These are phyloP conservation scores for Amyelois transitella DNA, from an alignment of 1,140 invertebrate species.

Conservation along the genomic window DNA sequence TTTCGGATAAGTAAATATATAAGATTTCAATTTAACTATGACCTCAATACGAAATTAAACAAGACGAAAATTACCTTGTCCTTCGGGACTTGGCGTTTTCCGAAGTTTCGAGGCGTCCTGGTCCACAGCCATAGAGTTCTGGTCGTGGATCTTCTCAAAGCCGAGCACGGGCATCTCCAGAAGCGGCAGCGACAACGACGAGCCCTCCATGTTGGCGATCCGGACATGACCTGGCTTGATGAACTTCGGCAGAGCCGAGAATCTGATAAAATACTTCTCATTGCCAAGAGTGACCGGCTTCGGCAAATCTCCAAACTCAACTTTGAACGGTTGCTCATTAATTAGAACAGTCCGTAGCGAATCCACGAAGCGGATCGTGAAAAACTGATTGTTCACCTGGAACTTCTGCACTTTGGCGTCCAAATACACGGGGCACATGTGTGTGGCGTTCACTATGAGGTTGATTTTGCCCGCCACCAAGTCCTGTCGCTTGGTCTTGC, in stretches of 20 bases:
- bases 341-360: constrained; percentile 84
- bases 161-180: constrained; percentile 1
- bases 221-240: constrained; percentile 80
- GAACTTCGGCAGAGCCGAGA: constrained; percentile 84
- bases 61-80: constrained; percentile 43
- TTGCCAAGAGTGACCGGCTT: constrained; percentile 88
- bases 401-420: constrained; percentile 90
- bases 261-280: constrained; percentile 87
- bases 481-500: constrained; percentile 81
- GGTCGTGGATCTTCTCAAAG: constrained; percentile 13
- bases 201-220: constrained; percentile 81
- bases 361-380: constrained; percentile 87
- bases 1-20: no score
- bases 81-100: constrained; percentile 55
- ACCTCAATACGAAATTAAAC: neutral
- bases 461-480: constrained; percentile 88
- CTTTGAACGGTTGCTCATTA: constrained; percentile 87
- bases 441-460: constrained; percentile 86
- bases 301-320: constrained; percentile 94
- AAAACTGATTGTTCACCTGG: constrained; percentile 82
- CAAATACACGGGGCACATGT: constrained; percentile 87
- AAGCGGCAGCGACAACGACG: constrained; percentile 10
- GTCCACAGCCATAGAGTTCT: constrained; percentile 31
- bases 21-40: neutral
- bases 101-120: constrained; percentile 15